Conservation (phyloP, 2,888 invertebrate genomes). For the Hedychridium roseum region DNA sequence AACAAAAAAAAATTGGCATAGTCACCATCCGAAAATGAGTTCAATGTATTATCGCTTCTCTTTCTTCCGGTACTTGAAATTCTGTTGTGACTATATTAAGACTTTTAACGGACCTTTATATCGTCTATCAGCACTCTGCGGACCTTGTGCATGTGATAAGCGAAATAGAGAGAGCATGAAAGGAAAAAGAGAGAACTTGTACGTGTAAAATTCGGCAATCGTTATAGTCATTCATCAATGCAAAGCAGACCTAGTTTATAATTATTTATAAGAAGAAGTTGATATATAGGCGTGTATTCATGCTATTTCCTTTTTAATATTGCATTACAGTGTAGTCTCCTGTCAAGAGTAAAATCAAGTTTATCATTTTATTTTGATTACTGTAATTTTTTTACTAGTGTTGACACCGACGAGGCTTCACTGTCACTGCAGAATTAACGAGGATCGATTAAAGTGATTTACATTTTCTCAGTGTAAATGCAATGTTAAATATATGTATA, state of each 20-base stretch:
- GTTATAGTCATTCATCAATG: constrained; percentile 62
- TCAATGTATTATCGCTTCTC: no score
- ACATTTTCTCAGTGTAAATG: constrained; percentile 29
- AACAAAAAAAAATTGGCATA: constrained; percentile 15
- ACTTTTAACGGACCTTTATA: no score
- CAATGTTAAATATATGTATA: constrained; percentile 17
- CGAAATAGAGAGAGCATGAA: constrained; percentile 17
- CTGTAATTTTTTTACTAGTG: constrained; percentile 7
- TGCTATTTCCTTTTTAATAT: constrained; percentile 18
- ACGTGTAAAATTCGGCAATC: constrained; percentile 48
- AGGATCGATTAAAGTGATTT: constrained; percentile 23
- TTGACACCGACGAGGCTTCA: constrained; percentile 22
- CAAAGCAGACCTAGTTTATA: constrained; percentile 57
- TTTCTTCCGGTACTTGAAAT: no score
- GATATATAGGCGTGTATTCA: constrained; percentile 31
- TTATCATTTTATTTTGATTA: constrained; percentile 14
- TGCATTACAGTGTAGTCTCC: constrained; percentile 19
- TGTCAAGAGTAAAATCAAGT: constrained; percentile 6
- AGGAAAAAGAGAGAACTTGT: no score
- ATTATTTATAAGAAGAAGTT: constrained; percentile 49
- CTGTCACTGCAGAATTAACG: constrained; percentile 22
- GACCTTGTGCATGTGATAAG: constrained; percentile 20
- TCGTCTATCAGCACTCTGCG: constrained; percentile 12
- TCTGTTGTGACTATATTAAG: no score
- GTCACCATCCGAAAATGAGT: neutral